Evolutionary conservation across 2,113 vertebrate genomes (phyloP), one percentile per base, ranked within the genome.

Genomic region (Oceanites oceanicus): DNA sequence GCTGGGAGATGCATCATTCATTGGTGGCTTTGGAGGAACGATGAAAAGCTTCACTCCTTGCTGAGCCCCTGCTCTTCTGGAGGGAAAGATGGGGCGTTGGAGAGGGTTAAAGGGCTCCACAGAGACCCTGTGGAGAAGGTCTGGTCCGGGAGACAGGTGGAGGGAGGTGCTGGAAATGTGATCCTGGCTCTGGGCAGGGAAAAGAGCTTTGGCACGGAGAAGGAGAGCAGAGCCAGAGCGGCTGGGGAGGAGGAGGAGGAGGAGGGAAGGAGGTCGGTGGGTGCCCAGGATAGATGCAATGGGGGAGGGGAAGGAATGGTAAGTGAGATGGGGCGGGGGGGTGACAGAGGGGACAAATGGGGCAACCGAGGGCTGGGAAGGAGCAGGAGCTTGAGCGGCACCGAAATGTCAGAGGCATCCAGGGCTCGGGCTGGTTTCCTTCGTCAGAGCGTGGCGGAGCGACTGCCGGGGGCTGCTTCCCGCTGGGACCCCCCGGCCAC

Each of bases 271-370:
- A 61, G 79, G 13, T 20, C 19, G 3, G 53, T n/a, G 81, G n/a
- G 38, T 25, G 71, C 76, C 88, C 55, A 25, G 85, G 84, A 89
- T 52, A 59, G 76, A 44, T 23, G 65, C 80, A 0, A 68, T 80
- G 95, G 90, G 90, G 87, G 95, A 91, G 83, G 95, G 63, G 63
- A 40, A 91, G 50, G 95, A 56, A 45, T 40, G 82, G 92, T 88
- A 76, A 88, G 88, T 71, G 86, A 86, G 61, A 50, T 13, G 55
- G 34, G 34, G 42, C 3, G 21, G 10, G 9, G 9, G 30, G 36
- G 22, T 13, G 73, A 18, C 73, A 36, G 14, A 67, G 42, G 91
- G 55, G 67, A 62, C 79, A 71, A 79, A 59, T 14, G 66, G 21
- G 40, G 71, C 23, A 11, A 13, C n/a, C 2, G 4, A 61, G 21